Evolutionary conservation across 2,888 invertebrate genomes (phyloP), one percentile per base, ranked within the genome.

Genomic region (Exephanes ischioxanthus): DNA sequence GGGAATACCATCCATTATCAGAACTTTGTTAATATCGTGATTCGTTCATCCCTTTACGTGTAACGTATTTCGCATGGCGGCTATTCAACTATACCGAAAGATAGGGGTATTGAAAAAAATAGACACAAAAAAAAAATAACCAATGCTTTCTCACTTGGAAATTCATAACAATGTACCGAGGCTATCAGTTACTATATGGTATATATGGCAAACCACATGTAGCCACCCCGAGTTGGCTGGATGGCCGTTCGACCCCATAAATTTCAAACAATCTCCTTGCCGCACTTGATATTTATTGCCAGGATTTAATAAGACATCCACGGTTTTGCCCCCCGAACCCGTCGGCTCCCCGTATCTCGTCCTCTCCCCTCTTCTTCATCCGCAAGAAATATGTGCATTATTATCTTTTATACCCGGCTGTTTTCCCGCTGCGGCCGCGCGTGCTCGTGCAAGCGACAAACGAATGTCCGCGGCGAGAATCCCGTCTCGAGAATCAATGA

Each of bases 401-500:
- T 85, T 80, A 80, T 72, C 26, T 68, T 70, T 61, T 66, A 41
- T 76, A 51, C n/a, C 61, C 83, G 41, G 55, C 55, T 22, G 63
- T 80, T 41, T 19, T 37, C 41, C 37, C 41, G 26, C 48, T 70
- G 19, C 22, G 67, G 45, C 16, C 22, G 22, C 58, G 22, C n/a
- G 22, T 45, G 9, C 30, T 16, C 33, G 45, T 70, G 55, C 51
- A 55, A 45, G 53, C 58, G 58, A 48, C 78, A 55, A 58, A 22
- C 33, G 30, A 33, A 79, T 76, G 76, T 63, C 16, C 53, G 45
- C 66, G 51, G 19, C 66, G 51, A 66, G n/a, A 51, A 51, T 33
- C 30, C 66, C 67, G 76, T 80, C 82, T 84, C 88, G 86, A 86
- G 87, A 90, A 91, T 90, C 89, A 89, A 86, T 77, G 86, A 88